Conservation (phyloP, 2,113 vertebrate species). For the Poicephalus meyeri region DNA sequence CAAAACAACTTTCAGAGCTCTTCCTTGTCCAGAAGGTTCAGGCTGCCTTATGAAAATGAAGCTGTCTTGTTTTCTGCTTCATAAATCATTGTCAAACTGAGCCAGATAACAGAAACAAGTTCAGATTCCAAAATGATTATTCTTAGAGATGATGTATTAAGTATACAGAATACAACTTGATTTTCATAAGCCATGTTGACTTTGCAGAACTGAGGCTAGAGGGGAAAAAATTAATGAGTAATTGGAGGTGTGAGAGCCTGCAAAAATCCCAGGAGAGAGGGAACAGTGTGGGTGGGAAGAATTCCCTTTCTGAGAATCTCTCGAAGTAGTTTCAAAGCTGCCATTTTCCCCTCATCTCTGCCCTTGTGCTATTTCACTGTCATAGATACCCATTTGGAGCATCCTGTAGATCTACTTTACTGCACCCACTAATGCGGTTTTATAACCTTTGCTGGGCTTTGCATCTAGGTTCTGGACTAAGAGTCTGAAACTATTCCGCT, state of each 20-base stretch:
- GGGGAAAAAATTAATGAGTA: conserved; percentile 46
- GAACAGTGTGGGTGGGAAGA: not conserved
- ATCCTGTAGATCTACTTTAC: conserved; percentile 11
- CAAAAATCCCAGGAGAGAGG: conserved; percentile 18
- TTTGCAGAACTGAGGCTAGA: conserved; percentile 70
- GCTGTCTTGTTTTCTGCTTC: conserved; percentile 82
- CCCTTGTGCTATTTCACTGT: not conserved
- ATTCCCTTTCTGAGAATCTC: not conserved
- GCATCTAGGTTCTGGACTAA: not conserved
- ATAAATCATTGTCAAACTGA: conserved; percentile 84
- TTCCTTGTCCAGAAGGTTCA: conserved; percentile 79
- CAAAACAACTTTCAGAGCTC: conserved; percentile 82
- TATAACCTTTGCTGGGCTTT: not conserved
- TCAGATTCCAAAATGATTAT: conserved; percentile 81
- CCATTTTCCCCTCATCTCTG: conserved; percentile 30
- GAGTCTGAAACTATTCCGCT: not conserved
- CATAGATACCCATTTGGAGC: conserved; percentile 19
- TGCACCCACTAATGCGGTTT: not conserved
- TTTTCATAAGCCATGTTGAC: conserved; percentile 77
- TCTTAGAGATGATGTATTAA: conserved; percentile 81
- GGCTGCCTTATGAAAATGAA: conserved; percentile 83
- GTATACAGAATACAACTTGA: conserved; percentile 76
- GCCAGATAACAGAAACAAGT: conserved; percentile 78
- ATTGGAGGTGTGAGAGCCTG: conserved; percentile 42
- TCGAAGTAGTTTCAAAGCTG: conserved; percentile 31